Evolutionary conservation across 2,888 invertebrate genomes (phyloP), one percentile per base, ranked within the genome.

Genomic region (Drosophila ezoana): DNA sequence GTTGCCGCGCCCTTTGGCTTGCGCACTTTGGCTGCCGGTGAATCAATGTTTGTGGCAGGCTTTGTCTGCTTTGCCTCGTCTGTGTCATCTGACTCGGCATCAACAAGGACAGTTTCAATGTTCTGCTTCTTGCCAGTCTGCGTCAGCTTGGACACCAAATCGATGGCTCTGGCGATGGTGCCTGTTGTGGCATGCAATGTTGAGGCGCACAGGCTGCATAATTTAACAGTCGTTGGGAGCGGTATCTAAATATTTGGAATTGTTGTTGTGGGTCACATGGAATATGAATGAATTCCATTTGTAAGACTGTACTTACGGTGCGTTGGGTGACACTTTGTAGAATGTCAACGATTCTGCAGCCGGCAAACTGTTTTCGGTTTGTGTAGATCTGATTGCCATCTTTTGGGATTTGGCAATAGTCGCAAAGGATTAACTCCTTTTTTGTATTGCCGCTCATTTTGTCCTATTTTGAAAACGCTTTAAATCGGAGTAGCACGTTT

Each of bases 231-330:
- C 9, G 60, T 32, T 10, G 43, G 45, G 0, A 13, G 0, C 0
- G 81, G 71, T 35, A 81, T 49, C 81, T 81, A 14, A 9, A 37
- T 37, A 18, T 38, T 9, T 1, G 3, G 9, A 35, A 38, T 38
- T 43, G 11, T 32, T 54, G 8, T 23, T n/a, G 37, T 5, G 13
- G 6, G n/a, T 23, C 33, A 53, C 11, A 44, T 41, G 1, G 3
- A 37, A 38, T 13, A 32, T 14, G 14, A 13, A 10, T 20, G 1
- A 0, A 5, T 4, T 44, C 9, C 9, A 18, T 18, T 6, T 16
- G 14, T n/a, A 35, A 1, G 35, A 58, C 65, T 68, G 77, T 77
- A 85, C 81, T 74, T 58, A 81, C 81, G 11, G 10, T 37, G 9
- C 56, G 45, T 0, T 72, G 59, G 1, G 72, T 52, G 20, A 81